These are phyloP conservation scores for Schizotus pectinicornis DNA, from an alignment of 2,888 invertebrate genomes.

Conservation along the genomic window DNA sequence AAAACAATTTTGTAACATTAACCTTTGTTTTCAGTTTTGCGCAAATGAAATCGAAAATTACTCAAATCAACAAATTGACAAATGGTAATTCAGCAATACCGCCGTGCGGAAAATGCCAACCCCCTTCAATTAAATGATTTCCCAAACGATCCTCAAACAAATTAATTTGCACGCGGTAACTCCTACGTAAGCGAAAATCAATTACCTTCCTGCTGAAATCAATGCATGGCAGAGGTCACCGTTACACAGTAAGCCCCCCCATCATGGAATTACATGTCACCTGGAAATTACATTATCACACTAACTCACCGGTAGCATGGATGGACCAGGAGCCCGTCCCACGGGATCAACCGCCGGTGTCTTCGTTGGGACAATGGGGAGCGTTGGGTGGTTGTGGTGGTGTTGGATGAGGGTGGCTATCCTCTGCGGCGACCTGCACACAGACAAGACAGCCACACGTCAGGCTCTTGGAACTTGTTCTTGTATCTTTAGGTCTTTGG, in stretches of 20 bases:
- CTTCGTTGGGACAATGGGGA: not conserved
- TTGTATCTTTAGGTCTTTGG: constrained; percentile 41
- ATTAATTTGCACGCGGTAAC: constrained; percentile 7
- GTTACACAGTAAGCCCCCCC: not conserved
- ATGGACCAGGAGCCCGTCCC: constrained; percentile 5
- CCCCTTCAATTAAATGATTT: constrained; percentile 9
- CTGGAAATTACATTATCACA: too few relatives aligned
- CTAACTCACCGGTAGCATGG: too few relatives aligned
- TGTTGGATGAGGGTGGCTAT: constrained; percentile 28
- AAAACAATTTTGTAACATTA: too few relatives aligned
- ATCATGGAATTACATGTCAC: too few relatives aligned
- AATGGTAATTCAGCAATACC: too few relatives aligned
- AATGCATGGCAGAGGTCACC: not conserved
- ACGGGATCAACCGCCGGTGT: not conserved
- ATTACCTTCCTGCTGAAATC: too few relatives aligned
- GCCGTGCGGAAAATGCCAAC: too few relatives aligned
- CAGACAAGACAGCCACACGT: constrained; percentile 66
- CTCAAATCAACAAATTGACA: too few relatives aligned
- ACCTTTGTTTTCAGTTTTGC: too few relatives aligned
- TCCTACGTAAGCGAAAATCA: too few relatives aligned
- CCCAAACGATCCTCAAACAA: constrained; percentile 4
- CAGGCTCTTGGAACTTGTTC: constrained; percentile 41
- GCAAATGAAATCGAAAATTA: too few relatives aligned
- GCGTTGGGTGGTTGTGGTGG: constrained; percentile 7
- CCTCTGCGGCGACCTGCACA: constrained; percentile 64